Evolutionary conservation across 2,888 invertebrate species (phyloP).

Genomic region (Lydus trimaculatus): DNA sequence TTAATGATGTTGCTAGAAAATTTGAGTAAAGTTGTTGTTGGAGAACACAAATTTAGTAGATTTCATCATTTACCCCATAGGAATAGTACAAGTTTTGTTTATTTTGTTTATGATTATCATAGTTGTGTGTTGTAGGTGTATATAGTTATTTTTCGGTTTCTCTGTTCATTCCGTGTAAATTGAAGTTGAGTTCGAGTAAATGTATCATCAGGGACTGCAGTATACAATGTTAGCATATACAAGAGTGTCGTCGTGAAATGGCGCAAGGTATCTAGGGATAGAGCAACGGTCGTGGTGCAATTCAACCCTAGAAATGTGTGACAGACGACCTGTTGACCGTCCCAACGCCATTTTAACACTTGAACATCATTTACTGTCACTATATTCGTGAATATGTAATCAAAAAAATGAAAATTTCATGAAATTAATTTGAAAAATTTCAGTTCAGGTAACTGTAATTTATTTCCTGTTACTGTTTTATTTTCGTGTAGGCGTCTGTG

Average conservation of each 20-base stretch:
- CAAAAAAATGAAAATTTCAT: too few species aligned
- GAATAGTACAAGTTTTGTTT: background rate
- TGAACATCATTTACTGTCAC: background rate
- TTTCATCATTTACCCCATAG: background rate
- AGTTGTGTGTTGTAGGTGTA: background rate
- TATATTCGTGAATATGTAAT: background rate
- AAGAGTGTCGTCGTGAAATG: slow-evolving; percentile 7
- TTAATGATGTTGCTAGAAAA: background rate
- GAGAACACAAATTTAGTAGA: background rate
- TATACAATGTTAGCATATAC: slow-evolving; percentile 9
- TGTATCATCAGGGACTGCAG: slow-evolving; percentile 8
- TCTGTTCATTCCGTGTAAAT: slow-evolving; percentile 2
- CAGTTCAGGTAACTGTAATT: slow-evolving; percentile 12
- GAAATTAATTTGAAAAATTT: slow-evolving; percentile 24
- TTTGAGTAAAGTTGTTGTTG: background rate
- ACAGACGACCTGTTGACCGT: slow-evolving; percentile 10
- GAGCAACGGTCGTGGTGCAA: background rate
- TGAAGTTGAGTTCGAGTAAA: slow-evolving; percentile 2
- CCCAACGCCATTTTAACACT: background rate
- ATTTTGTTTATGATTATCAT: slow-evolving; percentile 4
- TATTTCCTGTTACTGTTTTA: background rate
- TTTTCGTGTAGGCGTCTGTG: background rate
- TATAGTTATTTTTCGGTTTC: slow-evolving; percentile 4
- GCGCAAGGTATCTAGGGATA: slow-evolving; percentile 2
- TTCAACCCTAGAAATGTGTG: slow-evolving; percentile 5